Evolutionary conservation across 2,888 invertebrate species (phyloP), one percentile per base, ranked within the genome.

Genomic region (Synergus itoensis): DNA sequence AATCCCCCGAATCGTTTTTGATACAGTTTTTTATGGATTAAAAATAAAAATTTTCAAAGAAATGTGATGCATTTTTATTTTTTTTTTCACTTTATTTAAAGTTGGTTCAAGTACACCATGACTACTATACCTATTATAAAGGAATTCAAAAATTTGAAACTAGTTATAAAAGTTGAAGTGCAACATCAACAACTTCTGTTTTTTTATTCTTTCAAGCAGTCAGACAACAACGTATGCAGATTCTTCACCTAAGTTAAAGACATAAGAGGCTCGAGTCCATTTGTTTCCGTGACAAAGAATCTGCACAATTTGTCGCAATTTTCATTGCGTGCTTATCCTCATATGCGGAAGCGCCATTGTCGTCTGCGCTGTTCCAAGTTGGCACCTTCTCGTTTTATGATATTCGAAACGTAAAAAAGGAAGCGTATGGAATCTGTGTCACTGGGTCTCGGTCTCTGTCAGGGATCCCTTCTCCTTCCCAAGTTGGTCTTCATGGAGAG

Each of bases 401-500:
- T 90, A 91, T 91, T 90, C 90, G 88, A 90, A 91, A 90, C 85
- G 89, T 90, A 91, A 92, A 91, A 92, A 92, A 91, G 91, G 90
- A 90, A 91, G 88, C 87, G 88, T 79, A 63, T 81, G 90, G 90
- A 90, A 92, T 92, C 84, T 86, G 88, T 89, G 92, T 90, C 89
- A 92, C 90, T 92, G 87, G 92, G 91, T 90, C 91, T 89, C 87
- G 86, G 87, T 85, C 87, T 88, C 86, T 77, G 80, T 76, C 79
- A 77, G 81, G 80, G 75, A 76, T 69, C 82, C 82, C 84, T 83
- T 82, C 84, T 83, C 82, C 78, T 78, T n/a, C 64, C 63, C 57
- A 78, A 78, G 73, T 76, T 53, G 45, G 21, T 45, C 48, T 16
- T 14, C 69, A 9, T 28, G 48, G 28, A 48, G 21, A 18, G 45